Conservation (phyloP, 1,140 invertebrate species). For the Pectinophora gossypiella region DNA sequence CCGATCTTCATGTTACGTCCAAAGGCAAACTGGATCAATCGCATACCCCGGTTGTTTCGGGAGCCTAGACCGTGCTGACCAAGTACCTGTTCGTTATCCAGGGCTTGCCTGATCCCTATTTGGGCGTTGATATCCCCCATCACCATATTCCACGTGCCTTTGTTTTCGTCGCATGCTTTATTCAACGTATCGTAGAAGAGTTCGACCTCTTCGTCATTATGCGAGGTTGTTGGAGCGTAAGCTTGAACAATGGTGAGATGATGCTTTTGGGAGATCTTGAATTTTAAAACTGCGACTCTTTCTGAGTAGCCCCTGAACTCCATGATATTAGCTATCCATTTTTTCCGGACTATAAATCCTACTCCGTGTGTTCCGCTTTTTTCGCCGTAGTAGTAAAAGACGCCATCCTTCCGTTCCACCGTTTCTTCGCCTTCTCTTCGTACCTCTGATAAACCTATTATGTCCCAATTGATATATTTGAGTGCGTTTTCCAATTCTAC, state of each 20-base stretch:
- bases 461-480: constrained; percentile 7
- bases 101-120: too few relatives aligned
- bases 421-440: constrained; percentile 3
- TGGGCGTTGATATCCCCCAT: too few relatives aligned
- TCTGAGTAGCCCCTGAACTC: neutral
- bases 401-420: constrained; percentile 2
- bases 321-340: neutral
- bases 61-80: too few relatives aligned
- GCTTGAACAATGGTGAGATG: neutral
- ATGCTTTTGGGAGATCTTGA: neutral
- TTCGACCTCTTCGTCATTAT: too few relatives aligned
- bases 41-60: too few relatives aligned
- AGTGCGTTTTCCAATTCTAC: neutral
- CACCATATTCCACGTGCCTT: too few relatives aligned
- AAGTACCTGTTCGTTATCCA: too few relatives aligned
- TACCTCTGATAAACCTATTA: constrained; percentile 3
- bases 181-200: too few relatives aligned
- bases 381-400: neutral
- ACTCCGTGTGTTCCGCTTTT: neutral
- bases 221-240: too few relatives aligned
- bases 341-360: neutral
- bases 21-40: too few relatives aligned
- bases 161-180: too few relatives aligned
- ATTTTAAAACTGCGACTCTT: neutral
- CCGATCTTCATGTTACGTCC: too few relatives aligned